Conservation (phyloP, 2,113 vertebrate species). For the Phylloscopus trochiloides region DNA sequence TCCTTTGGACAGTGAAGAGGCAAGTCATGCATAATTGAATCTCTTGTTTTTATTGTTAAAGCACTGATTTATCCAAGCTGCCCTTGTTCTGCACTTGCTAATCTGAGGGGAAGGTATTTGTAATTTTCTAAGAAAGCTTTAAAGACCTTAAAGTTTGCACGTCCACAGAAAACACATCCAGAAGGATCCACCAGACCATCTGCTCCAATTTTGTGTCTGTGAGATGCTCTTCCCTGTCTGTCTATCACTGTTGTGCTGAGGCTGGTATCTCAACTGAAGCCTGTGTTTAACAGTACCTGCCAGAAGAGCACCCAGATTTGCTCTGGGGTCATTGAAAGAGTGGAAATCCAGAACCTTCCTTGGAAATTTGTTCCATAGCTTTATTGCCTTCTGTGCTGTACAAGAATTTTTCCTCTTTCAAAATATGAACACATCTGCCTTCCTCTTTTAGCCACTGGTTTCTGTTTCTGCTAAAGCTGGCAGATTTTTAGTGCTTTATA, state of each 20-base stretch:
- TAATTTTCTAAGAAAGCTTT: not conserved
- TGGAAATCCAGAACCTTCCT: not conserved
- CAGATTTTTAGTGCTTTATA: not conserved
- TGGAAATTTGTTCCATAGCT: not conserved
- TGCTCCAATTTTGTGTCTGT: not conserved
- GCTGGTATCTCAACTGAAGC: not conserved
- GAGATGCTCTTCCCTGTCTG: not conserved
- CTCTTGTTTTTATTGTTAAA: slow-evolving; percentile 16
- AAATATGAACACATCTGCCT: not conserved
- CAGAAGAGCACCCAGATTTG: not conserved
- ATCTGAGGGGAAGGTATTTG: not conserved
- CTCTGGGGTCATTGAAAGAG: not conserved
- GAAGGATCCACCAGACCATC: not conserved
- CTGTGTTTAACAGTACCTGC: not conserved
- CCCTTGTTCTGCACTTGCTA: not conserved
- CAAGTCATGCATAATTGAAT: not conserved
- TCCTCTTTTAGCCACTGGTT: not conserved
- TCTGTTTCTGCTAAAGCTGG: not conserved
- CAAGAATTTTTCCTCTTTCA: not conserved
- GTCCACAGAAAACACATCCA: not conserved
- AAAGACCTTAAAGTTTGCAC: not conserved
- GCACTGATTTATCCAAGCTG: not conserved
- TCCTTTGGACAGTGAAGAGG: not conserved
- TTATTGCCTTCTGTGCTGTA: not conserved
- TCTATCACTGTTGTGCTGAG: not conserved